Percentiles rank a stretch among this genome's conserved stretches.
Conservation (phyloP, 2,797 vertebrate genomes). For the Coendou prehensilis region DNA sequence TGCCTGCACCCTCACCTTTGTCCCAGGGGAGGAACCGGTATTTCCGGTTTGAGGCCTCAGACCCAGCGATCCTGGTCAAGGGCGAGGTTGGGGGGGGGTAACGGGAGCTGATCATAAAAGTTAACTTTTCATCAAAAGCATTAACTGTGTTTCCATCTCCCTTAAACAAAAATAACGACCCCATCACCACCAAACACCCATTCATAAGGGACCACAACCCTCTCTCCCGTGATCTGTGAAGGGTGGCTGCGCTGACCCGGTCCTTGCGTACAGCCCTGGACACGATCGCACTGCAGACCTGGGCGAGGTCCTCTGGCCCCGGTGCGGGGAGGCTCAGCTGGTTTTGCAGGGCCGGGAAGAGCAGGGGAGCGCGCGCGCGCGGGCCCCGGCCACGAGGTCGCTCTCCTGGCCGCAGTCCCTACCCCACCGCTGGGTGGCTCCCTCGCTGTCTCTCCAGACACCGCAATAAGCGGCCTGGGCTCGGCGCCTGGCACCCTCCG, state of each 20-base stretch:
- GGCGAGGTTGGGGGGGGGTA: constrained; percentile 49
- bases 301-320: not conserved
- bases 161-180: not conserved
- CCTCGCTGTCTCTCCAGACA: not conserved
- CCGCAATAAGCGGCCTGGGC: not conserved
- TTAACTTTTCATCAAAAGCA: constrained; percentile 45
- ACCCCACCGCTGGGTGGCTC: constrained; percentile 68
- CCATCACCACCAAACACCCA: not conserved
- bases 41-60: constrained; percentile 86
- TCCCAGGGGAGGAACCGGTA: constrained; percentile 85
- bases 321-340: not conserved
- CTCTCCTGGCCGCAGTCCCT: not conserved
- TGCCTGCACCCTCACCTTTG: constrained; percentile 66
- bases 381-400: accelerated
- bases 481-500: not conserved
- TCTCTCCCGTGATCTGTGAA: not conserved
- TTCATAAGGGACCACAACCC: not conserved
- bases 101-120: constrained; percentile 29
- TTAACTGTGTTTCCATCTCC: not conserved
- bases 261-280: not conserved
- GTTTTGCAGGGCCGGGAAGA: not conserved
- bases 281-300: not conserved
- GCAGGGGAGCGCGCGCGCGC: not conserved
- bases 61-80: constrained; percentile 41
- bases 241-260: not conserved